Conservation (phyloP, 1,140 invertebrate genomes). For the Metopolophium dirhodum region DNA sequence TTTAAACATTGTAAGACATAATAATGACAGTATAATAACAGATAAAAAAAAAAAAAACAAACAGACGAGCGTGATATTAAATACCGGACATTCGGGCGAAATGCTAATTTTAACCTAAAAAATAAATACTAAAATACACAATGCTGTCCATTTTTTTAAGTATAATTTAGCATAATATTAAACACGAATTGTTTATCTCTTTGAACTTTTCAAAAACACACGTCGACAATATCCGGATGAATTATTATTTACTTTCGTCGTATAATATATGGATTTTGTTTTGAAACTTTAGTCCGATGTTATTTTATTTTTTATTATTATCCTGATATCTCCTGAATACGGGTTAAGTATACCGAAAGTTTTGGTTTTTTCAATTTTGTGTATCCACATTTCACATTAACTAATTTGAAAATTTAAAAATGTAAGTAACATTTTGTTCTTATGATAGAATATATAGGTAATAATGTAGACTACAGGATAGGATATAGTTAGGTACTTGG, state of each 20-base stretch:
- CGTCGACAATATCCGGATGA: background rate
- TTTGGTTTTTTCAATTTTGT: background rate
- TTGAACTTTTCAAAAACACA: background rate
- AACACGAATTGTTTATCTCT: background rate
- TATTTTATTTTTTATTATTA: background rate
- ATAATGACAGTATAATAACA: background rate
- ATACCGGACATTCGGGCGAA: background rate
- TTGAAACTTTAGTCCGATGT: background rate
- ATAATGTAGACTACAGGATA: background rate
- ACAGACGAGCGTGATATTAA: background rate
- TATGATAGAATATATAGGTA: background rate
- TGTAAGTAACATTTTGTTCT: background rate
- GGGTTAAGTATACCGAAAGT: background rate
- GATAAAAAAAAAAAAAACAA: background rate
- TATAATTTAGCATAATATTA: background rate
- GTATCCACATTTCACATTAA: background rate
- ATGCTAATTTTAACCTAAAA: background rate
- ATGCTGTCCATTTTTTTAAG: background rate
- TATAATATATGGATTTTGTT: background rate
- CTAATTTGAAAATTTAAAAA: background rate
- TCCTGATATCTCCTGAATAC: no score
- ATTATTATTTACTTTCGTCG: background rate
- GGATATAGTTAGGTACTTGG: background rate
- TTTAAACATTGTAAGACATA: background rate
- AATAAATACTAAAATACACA: background rate